Conservation (phyloP, 1,140 invertebrate genomes). For the Pseudomyrmex pallidus region DNA sequence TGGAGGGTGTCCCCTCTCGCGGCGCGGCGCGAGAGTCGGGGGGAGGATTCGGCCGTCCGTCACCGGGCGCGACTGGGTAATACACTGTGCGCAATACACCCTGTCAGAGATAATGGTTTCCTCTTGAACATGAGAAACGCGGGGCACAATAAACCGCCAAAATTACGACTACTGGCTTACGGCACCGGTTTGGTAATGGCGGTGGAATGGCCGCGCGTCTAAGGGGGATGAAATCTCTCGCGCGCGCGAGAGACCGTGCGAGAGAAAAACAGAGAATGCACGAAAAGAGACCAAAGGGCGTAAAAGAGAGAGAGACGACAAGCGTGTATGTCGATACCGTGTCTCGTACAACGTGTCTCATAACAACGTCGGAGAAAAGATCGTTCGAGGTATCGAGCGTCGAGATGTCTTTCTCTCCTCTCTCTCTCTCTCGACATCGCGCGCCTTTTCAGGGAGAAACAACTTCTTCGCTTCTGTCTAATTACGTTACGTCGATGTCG, state of each 20-base stretch:
- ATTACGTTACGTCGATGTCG: background rate
- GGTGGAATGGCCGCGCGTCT: conserved; percentile 61
- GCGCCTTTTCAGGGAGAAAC: background rate
- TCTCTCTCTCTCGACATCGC: background rate
- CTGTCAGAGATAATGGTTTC: conserved; percentile 80
- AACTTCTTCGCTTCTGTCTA: conserved; percentile 2
- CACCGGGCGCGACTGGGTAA: conserved; percentile 79
- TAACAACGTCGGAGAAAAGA: background rate
- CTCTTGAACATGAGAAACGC: conserved; percentile 79
- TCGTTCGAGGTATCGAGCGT: conserved; percentile 21
- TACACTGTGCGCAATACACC: conserved; percentile 79
- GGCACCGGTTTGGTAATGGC: conserved; percentile 60
- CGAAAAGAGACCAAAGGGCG: too few relatives aligned
- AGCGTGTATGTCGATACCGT: conserved; percentile 55
- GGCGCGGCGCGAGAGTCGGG: conserved; percentile 68
- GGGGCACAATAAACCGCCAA: conserved; percentile 79
- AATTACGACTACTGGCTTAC: conserved; percentile 79
- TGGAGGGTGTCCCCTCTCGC: conserved; percentile 4
- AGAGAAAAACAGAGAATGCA: background rate
- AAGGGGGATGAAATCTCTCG: conserved; percentile 22
- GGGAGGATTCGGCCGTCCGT: conserved; percentile 78
- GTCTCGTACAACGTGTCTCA: background rate
- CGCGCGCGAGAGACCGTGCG: background rate
- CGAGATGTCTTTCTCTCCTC: conserved; percentile 6
- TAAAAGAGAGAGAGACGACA: conserved; percentile 26